A percentile compares a stretch with the other conserved stretches of the same genome.
Evolutionary conservation across 2,113 vertebrate species (phyloP).

Genomic region (Chaetops frenatus): DNA sequence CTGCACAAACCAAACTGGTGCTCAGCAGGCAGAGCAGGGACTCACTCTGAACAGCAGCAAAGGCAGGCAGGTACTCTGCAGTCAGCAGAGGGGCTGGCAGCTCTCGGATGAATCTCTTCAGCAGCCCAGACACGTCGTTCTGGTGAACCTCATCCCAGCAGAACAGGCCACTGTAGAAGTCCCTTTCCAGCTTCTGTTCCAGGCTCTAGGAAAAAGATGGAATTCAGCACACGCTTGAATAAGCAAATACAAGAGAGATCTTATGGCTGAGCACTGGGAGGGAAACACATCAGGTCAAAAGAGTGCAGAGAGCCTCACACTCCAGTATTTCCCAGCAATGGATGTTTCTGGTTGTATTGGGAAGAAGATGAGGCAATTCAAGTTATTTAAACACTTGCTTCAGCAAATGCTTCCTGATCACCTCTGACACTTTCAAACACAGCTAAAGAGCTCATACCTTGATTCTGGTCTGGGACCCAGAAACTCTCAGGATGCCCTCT

Average conservation of each 20-base stretch:
- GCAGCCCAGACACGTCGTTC: constrained; percentile 82
- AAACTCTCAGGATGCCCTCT: constrained; percentile 87
- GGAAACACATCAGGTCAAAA: background rate
- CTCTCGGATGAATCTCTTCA: constrained; percentile 90
- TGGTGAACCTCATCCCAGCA: constrained; percentile 86
- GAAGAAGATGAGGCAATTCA: background rate
- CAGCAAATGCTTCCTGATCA: background rate
- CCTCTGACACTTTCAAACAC: background rate
- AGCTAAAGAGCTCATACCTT: constrained; percentile 71
- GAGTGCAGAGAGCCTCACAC: background rate
- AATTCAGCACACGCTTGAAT: background rate
- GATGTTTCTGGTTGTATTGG: background rate
- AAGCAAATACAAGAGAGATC: background rate
- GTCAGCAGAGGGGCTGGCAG: constrained; percentile 85
- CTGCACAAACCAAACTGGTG: background rate
- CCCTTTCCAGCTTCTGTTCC: constrained; percentile 81
- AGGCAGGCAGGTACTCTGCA: constrained; percentile 85
- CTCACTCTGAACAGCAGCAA: constrained; percentile 85
- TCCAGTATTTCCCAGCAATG: background rate
- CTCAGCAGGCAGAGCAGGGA: background rate
- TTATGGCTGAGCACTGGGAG: background rate
- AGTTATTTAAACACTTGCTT: background rate
- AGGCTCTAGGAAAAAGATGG: constrained; percentile 65
- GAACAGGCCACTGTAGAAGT: constrained; percentile 79
- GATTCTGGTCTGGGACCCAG: constrained; percentile 86